phyloP scores from a whole-genome alignment of 1,140 invertebrate species.

The Medauroidea extradentata region DNA sequence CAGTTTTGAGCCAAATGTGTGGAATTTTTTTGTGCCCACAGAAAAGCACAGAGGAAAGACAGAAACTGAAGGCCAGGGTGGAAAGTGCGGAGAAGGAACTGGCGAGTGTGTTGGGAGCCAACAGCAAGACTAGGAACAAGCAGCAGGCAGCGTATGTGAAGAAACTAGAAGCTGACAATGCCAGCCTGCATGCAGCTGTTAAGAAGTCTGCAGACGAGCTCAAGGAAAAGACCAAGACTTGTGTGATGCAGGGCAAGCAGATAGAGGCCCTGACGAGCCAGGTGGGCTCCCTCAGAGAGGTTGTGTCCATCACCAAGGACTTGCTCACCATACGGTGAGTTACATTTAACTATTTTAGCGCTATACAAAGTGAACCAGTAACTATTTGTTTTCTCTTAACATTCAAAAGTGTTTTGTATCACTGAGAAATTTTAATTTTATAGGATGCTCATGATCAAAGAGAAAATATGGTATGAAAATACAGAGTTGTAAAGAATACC shows the following conservation, averaged over 20 bases:
- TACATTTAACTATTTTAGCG: too few relatives aligned
- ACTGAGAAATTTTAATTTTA: too few relatives aligned
- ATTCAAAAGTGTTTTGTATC: too few relatives aligned
- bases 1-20: too few relatives aligned
- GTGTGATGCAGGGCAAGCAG: constrained; percentile 62
- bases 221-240: neutral
- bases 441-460: too few relatives aligned
- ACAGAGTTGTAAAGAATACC: too few relatives aligned
- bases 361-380: too few relatives aligned
- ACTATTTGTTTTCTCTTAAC: too few relatives aligned
- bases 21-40: too few relatives aligned
- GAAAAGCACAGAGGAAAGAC: too few relatives aligned
- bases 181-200: neutral
- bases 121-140: neutral
- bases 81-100: neutral
- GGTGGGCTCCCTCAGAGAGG: constrained; percentile 68
- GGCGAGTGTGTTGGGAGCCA: neutral
- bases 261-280: constrained; percentile 64
- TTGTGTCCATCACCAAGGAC: constrained; percentile 70
- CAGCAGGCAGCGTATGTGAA: neutral
- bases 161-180: neutral
- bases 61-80: neutral
- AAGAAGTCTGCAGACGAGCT: neutral
- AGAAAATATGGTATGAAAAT: too few relatives aligned
- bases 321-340: constrained; percentile 59